Evolutionary conservation across 2,113 vertebrate species (phyloP).

Genomic region (Columba janthina): DNA sequence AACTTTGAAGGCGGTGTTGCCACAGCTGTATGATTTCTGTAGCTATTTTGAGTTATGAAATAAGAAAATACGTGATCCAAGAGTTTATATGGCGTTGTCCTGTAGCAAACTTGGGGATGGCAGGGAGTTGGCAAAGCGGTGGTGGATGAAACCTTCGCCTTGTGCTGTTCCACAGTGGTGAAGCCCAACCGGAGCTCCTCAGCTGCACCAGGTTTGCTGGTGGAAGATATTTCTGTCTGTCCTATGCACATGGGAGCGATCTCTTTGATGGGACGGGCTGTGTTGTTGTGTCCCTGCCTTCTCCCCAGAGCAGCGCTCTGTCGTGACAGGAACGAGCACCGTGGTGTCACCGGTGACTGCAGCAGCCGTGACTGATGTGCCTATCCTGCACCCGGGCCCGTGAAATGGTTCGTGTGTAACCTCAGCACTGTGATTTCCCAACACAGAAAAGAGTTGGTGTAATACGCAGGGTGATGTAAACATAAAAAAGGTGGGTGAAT

Average conservation of each 20-base stretch:
- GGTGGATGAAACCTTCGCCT: neutral
- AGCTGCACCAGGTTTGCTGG: neutral
- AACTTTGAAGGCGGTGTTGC: neutral
- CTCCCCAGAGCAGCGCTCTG: neutral
- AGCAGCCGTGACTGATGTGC: neutral
- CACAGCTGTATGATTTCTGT: neutral
- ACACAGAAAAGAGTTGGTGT: neutral
- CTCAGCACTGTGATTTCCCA: neutral
- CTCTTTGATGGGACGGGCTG: neutral
- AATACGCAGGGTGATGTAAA: neutral
- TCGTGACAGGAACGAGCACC: accelerated
- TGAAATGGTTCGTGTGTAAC: neutral
- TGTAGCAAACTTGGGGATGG: accelerated
- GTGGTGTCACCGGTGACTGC: neutral
- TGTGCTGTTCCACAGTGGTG: neutral
- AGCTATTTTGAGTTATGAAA: neutral
- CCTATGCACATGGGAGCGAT: accelerated
- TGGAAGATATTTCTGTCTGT: neutral
- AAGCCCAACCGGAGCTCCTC: neutral
- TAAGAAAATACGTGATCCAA: neutral
- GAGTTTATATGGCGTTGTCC: neutral
- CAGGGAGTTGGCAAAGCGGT: neutral
- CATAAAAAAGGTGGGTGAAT: accelerated
- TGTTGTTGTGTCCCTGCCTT: neutral
- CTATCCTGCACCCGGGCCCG: neutral